Evolutionary conservation across 2,888 invertebrate species (phyloP), one percentile per base, ranked within the genome.

Genomic region (Andrena bicolor): DNA sequence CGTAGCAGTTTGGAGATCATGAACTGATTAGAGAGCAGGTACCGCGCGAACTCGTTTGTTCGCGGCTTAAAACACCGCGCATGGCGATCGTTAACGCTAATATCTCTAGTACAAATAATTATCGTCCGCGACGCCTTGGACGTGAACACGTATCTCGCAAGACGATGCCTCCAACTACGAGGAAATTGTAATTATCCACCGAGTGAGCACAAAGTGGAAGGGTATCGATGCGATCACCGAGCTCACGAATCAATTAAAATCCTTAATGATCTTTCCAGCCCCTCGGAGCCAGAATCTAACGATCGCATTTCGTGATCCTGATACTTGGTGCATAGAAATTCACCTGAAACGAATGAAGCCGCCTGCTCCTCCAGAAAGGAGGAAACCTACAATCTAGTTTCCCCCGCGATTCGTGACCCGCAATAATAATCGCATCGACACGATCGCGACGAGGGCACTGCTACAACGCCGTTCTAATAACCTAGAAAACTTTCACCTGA

Each of bases 21-120:
- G 48, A 70, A 48, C 48, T 48, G 48, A 60, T 70, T 56, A 60
- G 48, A 7, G 41, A 48, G 20, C 6, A 28, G 26, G 16, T 13
- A 16, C 8, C 58, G 28, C 16, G 28, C 58, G 58, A 58, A 58
- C 16, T 35, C 35, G 68, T 68, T 68, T 68, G 70, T 70, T 30
- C 48, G 28, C 8, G 58, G 41, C 48, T 48, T 30, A 41, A 60
- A 70, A 70, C 30, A 48, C 28, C 58, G n/a, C 28, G n/a, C 32
- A 7, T 2, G 41, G 35, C 51, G 65, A 80, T 73, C 84, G 61
- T 83, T 84, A 83, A 69, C 84, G 73, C 49, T 83, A 80, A 83
- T 80, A 70, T 61, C 74, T 76, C 60, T 32, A 61, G 63, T 23
- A 48, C 75, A 72, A 84, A 81, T 84, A 80, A 80, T 84, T 84